A percentile compares a stretch with the other conserved stretches of the same genome.
Conservation (phyloP, 2,888 invertebrate species). For the Bibio marci region DNA sequence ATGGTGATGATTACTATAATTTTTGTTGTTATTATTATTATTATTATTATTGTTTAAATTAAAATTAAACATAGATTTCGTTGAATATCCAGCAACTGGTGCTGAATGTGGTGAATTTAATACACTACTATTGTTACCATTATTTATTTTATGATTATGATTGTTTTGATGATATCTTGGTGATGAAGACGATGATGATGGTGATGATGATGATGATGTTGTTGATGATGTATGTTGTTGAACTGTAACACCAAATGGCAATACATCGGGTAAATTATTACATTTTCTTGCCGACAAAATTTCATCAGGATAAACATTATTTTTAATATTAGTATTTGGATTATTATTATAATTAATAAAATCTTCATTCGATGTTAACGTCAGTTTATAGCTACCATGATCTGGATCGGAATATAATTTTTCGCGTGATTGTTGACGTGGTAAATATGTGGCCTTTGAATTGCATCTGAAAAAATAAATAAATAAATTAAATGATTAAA, state of each 20-base stretch:
- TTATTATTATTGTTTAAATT: constrained; percentile 16
- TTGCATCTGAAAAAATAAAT: constrained; percentile 43
- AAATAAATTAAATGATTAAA: constrained; percentile 6
- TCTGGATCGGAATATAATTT: constrained; percentile 46
- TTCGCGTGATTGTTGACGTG: constrained; percentile 45
- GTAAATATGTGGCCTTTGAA: constrained; percentile 60
- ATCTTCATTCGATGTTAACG: constrained; percentile 47
- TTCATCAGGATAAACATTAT: constrained; percentile 10
- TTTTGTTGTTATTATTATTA: constrained; percentile 7
- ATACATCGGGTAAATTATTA: constrained; percentile 35
- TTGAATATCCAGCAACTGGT: constrained; percentile 21
- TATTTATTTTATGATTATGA: constrained; percentile 11
- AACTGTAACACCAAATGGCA: constrained; percentile 36
- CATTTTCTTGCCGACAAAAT: constrained; percentile 13
- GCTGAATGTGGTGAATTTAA: constrained; percentile 26
- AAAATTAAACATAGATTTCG: constrained; percentile 19
- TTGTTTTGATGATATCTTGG: constrained; percentile 25
- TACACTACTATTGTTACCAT: constrained; percentile 5
- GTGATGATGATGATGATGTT: no score
- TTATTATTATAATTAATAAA: constrained; percentile 17
- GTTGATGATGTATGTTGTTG: constrained; percentile 5
- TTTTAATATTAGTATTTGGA: constrained; percentile 10
- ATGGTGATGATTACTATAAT: constrained; percentile 5
- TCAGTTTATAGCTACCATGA: constrained; percentile 56
- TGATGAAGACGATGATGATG: no score